phyloP scores from a whole-genome alignment of 2,113 vertebrate species.

The Ramphastos sulfuratus region DNA sequence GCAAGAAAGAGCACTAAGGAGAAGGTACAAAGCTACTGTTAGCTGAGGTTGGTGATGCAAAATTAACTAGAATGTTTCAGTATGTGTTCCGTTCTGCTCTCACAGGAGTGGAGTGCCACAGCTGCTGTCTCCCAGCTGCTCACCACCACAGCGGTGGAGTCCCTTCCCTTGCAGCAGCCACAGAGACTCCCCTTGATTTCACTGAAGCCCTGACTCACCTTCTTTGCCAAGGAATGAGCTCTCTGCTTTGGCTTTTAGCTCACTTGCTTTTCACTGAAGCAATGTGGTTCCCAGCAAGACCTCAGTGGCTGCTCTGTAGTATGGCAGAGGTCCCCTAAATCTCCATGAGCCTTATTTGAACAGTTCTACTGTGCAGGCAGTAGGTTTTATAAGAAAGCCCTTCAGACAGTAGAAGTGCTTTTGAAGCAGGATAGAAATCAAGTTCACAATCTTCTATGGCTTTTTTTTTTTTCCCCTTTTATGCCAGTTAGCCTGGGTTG shows the following conservation, averaged over 20 bases:
- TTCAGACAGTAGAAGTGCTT: not conserved
- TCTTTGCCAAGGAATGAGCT: not conserved
- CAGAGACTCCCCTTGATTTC: not conserved
- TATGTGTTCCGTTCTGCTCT: not conserved
- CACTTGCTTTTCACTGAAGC: not conserved
- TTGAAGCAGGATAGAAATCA: not conserved
- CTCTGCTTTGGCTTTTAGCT: not conserved
- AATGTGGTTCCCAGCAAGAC: not conserved
- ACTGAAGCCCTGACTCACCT: not conserved
- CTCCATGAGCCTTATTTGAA: not conserved
- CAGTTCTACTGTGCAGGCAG: not conserved
- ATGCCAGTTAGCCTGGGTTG: not conserved
- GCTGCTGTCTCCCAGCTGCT: not conserved
- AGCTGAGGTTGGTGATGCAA: not conserved
- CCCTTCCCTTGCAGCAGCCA: not conserved
- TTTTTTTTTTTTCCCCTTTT: no score
- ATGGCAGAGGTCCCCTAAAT: not conserved
- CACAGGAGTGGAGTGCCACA: not conserved
- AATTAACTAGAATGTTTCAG: not conserved
- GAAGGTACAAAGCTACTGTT: not conserved
- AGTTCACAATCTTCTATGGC: not conserved
- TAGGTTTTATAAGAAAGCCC: not conserved
- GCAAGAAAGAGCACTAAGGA: not conserved
- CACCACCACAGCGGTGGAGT: not conserved
- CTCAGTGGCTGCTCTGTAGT: not conserved